Conservation (phyloP, 1,140 invertebrate genomes). For the Eumeta japonica region DNA sequence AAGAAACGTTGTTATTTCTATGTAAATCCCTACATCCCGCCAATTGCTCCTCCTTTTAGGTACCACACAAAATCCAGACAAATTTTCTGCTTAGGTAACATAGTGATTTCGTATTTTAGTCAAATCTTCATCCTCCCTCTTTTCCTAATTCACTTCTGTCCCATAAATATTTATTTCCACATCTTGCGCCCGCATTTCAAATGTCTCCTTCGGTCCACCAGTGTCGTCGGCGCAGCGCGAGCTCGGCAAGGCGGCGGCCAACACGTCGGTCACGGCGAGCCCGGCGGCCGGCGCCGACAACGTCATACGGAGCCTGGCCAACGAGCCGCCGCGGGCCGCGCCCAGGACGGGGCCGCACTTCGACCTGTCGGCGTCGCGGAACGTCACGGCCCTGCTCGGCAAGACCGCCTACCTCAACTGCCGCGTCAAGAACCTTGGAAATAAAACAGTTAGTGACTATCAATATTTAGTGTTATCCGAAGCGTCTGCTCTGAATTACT, state of each 20-base stretch:
- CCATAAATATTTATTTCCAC: no score
- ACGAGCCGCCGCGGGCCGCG: slow-evolving; percentile 29
- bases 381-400: slow-evolving; percentile 79
- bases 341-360: slow-evolving; percentile 64
- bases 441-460: slow-evolving; percentile 85
- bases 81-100: no score
- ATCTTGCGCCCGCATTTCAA: no score
- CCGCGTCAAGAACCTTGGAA: slow-evolving; percentile 80
- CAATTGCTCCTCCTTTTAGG: no score
- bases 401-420: slow-evolving; percentile 84
- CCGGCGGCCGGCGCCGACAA: slow-evolving; percentile 33
- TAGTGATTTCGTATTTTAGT: no score
- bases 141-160: no score
- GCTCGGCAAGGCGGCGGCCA: slow-evolving; percentile 32
- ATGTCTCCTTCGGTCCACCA: no score
- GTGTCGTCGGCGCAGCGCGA: slow-evolving; percentile 46
- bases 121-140: no score
- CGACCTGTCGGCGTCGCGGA: slow-evolving; percentile 68
- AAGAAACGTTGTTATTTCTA: no score
- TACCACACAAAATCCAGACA: no score
- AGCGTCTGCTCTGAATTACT: no score
- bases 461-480: background rate
- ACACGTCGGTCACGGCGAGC: slow-evolving; percentile 35
- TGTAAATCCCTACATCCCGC: no score
- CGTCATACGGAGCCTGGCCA: slow-evolving; percentile 26